Conservation (phyloP, 2,797 vertebrate species). For the Otolemur crassicaudatus region DNA sequence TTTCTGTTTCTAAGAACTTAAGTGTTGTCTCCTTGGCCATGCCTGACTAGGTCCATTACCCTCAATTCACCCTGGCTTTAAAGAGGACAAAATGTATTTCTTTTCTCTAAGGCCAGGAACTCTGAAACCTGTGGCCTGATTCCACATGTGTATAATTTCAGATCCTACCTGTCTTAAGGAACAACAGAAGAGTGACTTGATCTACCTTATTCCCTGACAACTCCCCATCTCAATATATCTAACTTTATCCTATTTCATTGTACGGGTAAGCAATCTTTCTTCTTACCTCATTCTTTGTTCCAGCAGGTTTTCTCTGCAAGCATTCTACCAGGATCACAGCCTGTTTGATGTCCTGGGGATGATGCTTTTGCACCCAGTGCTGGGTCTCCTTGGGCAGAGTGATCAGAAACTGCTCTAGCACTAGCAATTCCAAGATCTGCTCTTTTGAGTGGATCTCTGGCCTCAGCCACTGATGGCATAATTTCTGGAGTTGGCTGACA, state of each 20-base stretch:
- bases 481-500: conserved; percentile 56
- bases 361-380: conserved; percentile 65
- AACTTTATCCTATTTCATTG: neutral
- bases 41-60: neutral
- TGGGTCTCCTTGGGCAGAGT: conserved; percentile 49
- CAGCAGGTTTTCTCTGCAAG: conserved; percentile 23
- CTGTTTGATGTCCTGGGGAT: conserved; percentile 60
- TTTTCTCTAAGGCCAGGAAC: neutral
- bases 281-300: conserved; percentile 58
- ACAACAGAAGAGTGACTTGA: neutral
- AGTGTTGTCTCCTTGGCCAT: neutral
- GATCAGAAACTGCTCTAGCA: conserved; percentile 71
- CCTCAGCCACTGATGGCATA: conserved; percentile 72
- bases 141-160: neutral
- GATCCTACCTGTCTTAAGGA: neutral
- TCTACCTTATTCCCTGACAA: neutral
- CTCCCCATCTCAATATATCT: neutral
- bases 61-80: neutral
- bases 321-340: conserved; percentile 57
- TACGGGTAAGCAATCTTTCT: neutral
- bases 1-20: neutral
- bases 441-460: conserved; percentile 72
- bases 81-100: neutral
- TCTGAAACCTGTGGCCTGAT: neutral
- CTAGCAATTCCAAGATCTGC: conserved; percentile 69